Percentiles rank a stretch among this genome's conserved stretches.
Conservation (phyloP, 2,888 invertebrate species). For the Diarsia dahlii region DNA sequence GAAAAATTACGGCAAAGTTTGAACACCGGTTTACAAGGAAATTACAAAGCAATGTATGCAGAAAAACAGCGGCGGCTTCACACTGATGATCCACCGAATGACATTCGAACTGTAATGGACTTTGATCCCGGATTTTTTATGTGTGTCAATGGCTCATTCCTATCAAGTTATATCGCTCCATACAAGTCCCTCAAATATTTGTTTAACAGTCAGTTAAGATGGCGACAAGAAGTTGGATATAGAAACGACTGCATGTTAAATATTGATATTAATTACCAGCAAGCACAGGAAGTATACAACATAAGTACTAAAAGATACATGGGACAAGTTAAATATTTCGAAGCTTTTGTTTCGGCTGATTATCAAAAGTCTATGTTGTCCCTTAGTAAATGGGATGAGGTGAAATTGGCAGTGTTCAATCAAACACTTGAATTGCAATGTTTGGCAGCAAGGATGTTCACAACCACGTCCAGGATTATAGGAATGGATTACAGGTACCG, state of each 20-base stretch:
- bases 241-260: slow-evolving; percentile 87
- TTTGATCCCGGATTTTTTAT: slow-evolving; percentile 77
- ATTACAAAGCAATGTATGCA: slow-evolving; percentile 77
- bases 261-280: slow-evolving; percentile 89
- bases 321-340: slow-evolving; percentile 90
- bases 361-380: slow-evolving; percentile 91
- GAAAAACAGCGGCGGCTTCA: slow-evolving; percentile 74
- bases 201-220: slow-evolving; percentile 72
- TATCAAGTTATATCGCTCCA: slow-evolving; percentile 68
- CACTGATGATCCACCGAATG: slow-evolving; percentile 69
- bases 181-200: slow-evolving; percentile 77
- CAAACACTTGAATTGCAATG: slow-evolving; percentile 85
- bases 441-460: slow-evolving; percentile 81
- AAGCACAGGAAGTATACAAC: slow-evolving; percentile 89
- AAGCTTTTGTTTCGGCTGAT: slow-evolving; percentile 91
- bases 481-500: slow-evolving; percentile 92
- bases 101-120: slow-evolving; percentile 75
- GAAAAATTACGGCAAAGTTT: slow-evolving; percentile 70
- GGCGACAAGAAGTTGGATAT: slow-evolving; percentile 80
- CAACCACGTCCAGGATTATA: slow-evolving; percentile 86
- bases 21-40: slow-evolving; percentile 71
- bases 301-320: slow-evolving; percentile 85
- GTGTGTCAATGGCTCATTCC: slow-evolving; percentile 72
- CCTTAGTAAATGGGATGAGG: slow-evolving; percentile 87
- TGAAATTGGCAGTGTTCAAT: slow-evolving; percentile 81